Evolutionary conservation across 2,797 vertebrate species (phyloP).

Genomic region (Micrastur ruficollis): DNA sequence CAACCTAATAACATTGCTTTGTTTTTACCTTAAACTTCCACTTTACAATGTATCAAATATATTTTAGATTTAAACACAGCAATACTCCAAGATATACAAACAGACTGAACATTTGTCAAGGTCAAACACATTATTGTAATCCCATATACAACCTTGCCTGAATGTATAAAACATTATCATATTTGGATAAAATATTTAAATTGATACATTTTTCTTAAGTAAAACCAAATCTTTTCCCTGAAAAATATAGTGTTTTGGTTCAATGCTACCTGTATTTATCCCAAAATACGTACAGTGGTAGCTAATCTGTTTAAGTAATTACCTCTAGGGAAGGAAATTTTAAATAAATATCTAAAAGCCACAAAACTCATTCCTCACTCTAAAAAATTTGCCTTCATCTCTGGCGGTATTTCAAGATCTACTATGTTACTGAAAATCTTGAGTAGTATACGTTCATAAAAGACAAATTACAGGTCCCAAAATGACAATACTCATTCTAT

Average conservation of each 20-base stretch:
- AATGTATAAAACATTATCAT: not conserved
- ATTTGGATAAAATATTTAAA: not conserved
- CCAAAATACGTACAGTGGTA: not conserved
- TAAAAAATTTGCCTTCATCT: not conserved
- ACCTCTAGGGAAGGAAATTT: not conserved
- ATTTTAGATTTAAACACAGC: not conserved
- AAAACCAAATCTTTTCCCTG: not conserved
- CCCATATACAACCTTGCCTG: not conserved
- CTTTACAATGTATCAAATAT: not conserved
- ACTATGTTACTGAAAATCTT: not conserved
- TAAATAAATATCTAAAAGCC: not conserved
- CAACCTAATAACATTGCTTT: not conserved
- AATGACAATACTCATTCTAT: not conserved
- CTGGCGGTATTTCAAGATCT: not conserved
- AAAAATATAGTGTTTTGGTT: not conserved
- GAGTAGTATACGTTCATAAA: not conserved
- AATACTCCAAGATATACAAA: not conserved
- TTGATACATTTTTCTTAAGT: not conserved
- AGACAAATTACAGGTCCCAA: not conserved
- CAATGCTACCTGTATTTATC: not conserved
- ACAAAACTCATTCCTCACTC: not conserved
- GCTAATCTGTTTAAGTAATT: not conserved
- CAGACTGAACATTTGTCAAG: not conserved
- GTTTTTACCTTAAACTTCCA: not conserved
- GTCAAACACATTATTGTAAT: not conserved